Conservation (phyloP, 2,888 invertebrate species). For the Bembecia ichneumoniformis region DNA sequence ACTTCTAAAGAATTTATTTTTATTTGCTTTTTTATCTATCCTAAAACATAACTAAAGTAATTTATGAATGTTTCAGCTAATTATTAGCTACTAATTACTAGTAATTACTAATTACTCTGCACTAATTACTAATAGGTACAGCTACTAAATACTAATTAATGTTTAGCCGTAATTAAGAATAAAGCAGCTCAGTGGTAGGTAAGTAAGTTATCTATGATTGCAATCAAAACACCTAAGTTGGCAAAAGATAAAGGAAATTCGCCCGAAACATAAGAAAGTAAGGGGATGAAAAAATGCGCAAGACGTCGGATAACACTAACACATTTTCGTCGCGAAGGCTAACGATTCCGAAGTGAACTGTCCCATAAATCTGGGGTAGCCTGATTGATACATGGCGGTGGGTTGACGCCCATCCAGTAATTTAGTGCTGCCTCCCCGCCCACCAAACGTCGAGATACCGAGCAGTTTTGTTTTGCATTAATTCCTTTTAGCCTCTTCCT, state of each 20-base stretch:
- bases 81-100: no score
- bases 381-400: slow-evolving; percentile 74
- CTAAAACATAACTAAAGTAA: no score
- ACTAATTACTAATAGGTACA: no score
- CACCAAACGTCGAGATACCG: slow-evolving; percentile 63
- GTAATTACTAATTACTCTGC: no score
- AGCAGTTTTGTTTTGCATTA: slow-evolving; percentile 71
- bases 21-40: no score
- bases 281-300: slow-evolving; percentile 26
- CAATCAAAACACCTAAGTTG: no score
- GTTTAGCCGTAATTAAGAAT: no score
- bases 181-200: no score
- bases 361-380: slow-evolving; percentile 62
- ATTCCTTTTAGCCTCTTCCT: slow-evolving; percentile 37
- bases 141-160: no score
- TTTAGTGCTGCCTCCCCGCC: slow-evolving; percentile 76
- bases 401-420: slow-evolving; percentile 76
- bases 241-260: not conserved
- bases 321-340: slow-evolving; percentile 68
- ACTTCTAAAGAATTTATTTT: no score
- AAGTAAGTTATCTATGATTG: no score
- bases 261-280: slow-evolving; percentile 14
- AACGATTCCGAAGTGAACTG: slow-evolving; percentile 70
- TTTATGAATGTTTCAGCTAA: no score
- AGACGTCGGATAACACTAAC: slow-evolving; percentile 59